Evolutionary conservation across 2,113 vertebrate species (phyloP).

Genomic region (human): DNA sequence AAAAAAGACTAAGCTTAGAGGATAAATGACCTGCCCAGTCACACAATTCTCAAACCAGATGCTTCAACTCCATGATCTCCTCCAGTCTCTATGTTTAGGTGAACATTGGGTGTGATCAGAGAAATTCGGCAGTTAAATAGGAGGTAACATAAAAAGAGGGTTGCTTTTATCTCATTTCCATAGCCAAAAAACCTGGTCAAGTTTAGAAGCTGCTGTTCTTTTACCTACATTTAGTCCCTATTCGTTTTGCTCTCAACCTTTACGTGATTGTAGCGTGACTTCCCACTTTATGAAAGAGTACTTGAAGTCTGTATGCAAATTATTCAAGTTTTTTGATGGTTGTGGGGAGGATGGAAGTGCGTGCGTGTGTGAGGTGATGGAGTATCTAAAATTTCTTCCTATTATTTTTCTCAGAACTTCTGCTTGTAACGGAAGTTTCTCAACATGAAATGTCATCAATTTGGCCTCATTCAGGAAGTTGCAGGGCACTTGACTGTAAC

Average conservation of each 20-base stretch:
- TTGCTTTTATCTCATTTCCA: not conserved
- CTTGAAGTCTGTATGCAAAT: not conserved
- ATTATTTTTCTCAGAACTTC: conserved; percentile 80
- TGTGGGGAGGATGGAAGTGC: not conserved
- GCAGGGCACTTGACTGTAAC: conserved; percentile 46
- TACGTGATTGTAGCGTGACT: conserved; percentile 25
- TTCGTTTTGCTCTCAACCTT: conserved; percentile 40
- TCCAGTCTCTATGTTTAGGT: not conserved
- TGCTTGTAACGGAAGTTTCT: conserved; percentile 71
- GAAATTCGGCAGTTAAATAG: not conserved
- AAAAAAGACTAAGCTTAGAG: not conserved
- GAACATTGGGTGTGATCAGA: not conserved
- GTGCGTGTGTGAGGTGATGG: not conserved
- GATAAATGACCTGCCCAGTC: not conserved
- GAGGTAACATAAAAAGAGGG: not conserved
- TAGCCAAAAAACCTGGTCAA: not conserved
- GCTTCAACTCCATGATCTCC: not conserved
- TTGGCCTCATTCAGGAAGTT: conserved; percentile 72
- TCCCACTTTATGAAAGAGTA: conserved; percentile 37
- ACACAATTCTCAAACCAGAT: not conserved
- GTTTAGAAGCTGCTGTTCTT: conserved; percentile 19
- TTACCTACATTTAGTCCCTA: conserved; percentile 6
- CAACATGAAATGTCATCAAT: conserved; percentile 78
- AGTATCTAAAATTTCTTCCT: conserved; percentile 70
- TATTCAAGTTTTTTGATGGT: not conserved